phyloP scores from a whole-genome alignment of 2,113 vertebrate species.

The Xiphophorus hellerii region DNA sequence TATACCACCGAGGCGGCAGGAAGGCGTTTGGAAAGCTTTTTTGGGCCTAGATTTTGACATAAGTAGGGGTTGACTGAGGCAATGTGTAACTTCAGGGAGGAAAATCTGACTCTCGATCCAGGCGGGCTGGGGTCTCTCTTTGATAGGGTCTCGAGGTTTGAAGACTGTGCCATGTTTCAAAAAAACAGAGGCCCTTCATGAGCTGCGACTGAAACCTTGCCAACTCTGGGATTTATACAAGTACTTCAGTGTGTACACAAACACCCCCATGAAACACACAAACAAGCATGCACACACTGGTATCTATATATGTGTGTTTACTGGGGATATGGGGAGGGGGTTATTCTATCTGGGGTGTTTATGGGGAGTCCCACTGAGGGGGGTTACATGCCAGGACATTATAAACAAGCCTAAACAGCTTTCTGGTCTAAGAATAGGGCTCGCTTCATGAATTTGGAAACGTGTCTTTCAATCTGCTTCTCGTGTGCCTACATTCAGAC shows the following conservation, averaged over 20 bases:
- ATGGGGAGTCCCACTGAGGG: conserved; percentile 56
- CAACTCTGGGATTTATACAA: conserved; percentile 66
- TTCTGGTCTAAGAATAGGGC: conserved; percentile 73
- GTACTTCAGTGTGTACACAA: conserved; percentile 66
- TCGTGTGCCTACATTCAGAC: no score
- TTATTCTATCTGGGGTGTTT: conserved; percentile 61
- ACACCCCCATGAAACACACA: conserved; percentile 53
- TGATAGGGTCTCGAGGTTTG: conserved; percentile 66
- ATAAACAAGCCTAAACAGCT: conserved; percentile 72
- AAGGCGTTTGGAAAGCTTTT: not conserved
- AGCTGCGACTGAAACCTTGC: conserved; percentile 60
- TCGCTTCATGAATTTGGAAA: conserved; percentile 57
- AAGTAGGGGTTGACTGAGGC: conserved; percentile 46
- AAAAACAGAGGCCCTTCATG: conserved; percentile 70
- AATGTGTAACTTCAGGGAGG: conserved; percentile 74
- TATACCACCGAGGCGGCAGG: not conserved
- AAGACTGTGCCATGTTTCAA: conserved; percentile 56
- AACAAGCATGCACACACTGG: conserved; percentile 40
- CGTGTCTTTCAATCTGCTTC: conserved; percentile 17
- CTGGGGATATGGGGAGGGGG: conserved; percentile 51
- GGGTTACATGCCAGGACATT: conserved; percentile 30
- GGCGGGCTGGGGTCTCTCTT: conserved; percentile 64
- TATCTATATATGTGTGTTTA: conserved; percentile 74
- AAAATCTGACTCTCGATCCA: conserved; percentile 41
- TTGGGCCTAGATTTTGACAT: conserved; percentile 24